Evolutionary conservation across 2,797 vertebrate species (phyloP), one percentile per base, ranked within the genome.

Genomic region (Heteromormyrus szaboi): DNA sequence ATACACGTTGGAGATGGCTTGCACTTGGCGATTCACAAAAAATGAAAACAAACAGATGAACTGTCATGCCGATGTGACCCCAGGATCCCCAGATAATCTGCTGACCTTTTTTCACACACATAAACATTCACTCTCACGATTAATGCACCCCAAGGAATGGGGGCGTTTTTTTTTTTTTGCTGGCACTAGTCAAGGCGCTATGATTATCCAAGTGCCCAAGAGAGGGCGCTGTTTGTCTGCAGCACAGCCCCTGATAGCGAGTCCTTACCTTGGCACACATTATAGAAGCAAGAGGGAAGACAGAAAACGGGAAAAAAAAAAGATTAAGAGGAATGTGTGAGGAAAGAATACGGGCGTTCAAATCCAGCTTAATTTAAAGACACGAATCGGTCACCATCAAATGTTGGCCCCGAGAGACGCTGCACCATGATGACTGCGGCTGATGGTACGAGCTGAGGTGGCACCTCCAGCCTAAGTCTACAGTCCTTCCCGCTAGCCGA

Each of bases 241-340:
- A 53, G 86, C 41, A 91, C 59, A 91, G 83, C 87, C 46, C 17
- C 41, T 89, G 92, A 93, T 88, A 90, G 92, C 85, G 85, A 89
- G 44, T 93, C 92, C 95, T 96, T 96, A 96, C 95, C 95, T 96
- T 94, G 93, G 90, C 94, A 96, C 90, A 95, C 93, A 94, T 93
- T 93, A 95, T 89, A 96, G 95, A 94, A 94, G 95, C 93, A 93
- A 95, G 91, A 94, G 92, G 86, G 95, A 92, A 94, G 89, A 87
- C 90, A 94, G 44, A 85, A 68, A 84, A 84, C 0, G 62, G 84
- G 17, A 88, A 89, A 94, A 41, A 41, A 41, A 93, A 95, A 90
- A 95, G 92, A 91, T 95, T 94, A 95, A 94, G 93, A 94, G 90
- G 92, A 89, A 92, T 86, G 29, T 89, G 87, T 89, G 88, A 41